Percentiles rank a stretch among this genome's conserved stretches.
Conservation (phyloP, 2,888 invertebrate species). For the Chrysomela aeneicollis region DNA sequence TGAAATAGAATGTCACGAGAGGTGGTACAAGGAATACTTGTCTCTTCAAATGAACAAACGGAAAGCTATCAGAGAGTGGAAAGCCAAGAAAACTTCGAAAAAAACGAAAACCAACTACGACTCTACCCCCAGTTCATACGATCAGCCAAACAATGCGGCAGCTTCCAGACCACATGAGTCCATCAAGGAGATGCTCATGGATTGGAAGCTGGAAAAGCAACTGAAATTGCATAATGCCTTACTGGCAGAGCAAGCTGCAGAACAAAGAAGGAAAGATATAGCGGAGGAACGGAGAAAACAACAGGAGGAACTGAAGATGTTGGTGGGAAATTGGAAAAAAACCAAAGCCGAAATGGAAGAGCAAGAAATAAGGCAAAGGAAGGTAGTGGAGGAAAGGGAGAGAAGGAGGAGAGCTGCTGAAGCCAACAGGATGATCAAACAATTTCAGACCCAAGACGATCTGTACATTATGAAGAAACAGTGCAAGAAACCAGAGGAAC, state of each 20-base stretch:
- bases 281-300: constrained; percentile 46
- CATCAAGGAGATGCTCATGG: constrained; percentile 42
- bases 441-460: constrained; percentile 56
- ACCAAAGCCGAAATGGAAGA: constrained; percentile 41
- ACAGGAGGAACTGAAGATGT: constrained; percentile 47
- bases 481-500: constrained; percentile 34
- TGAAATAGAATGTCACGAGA: constrained; percentile 61
- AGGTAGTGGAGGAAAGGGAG: constrained; percentile 41
- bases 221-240: constrained; percentile 54
- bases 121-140: not conserved
- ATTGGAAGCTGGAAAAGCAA: constrained; percentile 52
- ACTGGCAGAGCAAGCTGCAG: constrained; percentile 34
- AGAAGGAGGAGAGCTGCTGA: constrained; percentile 42
- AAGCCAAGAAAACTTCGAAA: constrained; percentile 48
- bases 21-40: constrained; percentile 63
- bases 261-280: constrained; percentile 38
- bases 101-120: constrained; percentile 6
- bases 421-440: constrained; percentile 57
- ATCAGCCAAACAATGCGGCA: constrained; percentile 17
- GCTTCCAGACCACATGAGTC: constrained; percentile 24
- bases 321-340: constrained; percentile 48
- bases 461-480: constrained; percentile 48
- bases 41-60: constrained; percentile 60
- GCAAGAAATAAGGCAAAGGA: constrained; percentile 39
- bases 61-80: constrained; percentile 61